Evolutionary conservation across 2,113 vertebrate species (phyloP).

Genomic region (Triplophysa rosa): DNA sequence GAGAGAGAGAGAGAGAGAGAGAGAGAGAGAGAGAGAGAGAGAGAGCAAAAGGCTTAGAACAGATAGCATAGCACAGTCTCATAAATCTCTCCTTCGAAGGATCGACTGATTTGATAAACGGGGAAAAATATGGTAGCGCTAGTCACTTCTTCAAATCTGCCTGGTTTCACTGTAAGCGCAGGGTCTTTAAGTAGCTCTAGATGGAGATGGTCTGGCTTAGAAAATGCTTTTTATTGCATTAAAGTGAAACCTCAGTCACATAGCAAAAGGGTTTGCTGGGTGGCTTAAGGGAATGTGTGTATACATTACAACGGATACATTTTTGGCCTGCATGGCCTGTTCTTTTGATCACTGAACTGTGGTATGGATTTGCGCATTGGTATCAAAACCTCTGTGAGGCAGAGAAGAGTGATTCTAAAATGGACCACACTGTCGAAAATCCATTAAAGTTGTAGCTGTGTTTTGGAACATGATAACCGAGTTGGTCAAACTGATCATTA

Average conservation of each 20-base stretch:
- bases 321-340: neutral
- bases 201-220: slow-evolving; percentile 19
- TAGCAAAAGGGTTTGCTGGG: slow-evolving; percentile 32
- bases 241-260: slow-evolving; percentile 40
- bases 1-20: neutral
- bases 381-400: neutral
- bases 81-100: slow-evolving; percentile 25
- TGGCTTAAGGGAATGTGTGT: slow-evolving; percentile 19
- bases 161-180: slow-evolving; percentile 24
- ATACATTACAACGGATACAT: slow-evolving; percentile 27
- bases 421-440: neutral
- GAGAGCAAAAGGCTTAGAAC: slow-evolving; percentile 5
- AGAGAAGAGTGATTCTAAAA: neutral
- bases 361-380: neutral
- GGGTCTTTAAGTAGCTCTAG: slow-evolving; percentile 31
- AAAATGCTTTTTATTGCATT: slow-evolving; percentile 42
- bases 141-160: slow-evolving; percentile 31
- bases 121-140: slow-evolving; percentile 27
- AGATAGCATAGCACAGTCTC: slow-evolving; percentile 3
- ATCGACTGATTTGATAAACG: slow-evolving; percentile 51
- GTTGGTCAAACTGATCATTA: too few relatives aligned
- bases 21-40: neutral
- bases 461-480: too few relatives aligned
- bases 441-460: neutral
- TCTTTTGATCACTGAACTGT: slow-evolving; percentile 21